Evolutionary conservation across 2,888 invertebrate genomes (phyloP).

Genomic region (Lasius fuliginosus): DNA sequence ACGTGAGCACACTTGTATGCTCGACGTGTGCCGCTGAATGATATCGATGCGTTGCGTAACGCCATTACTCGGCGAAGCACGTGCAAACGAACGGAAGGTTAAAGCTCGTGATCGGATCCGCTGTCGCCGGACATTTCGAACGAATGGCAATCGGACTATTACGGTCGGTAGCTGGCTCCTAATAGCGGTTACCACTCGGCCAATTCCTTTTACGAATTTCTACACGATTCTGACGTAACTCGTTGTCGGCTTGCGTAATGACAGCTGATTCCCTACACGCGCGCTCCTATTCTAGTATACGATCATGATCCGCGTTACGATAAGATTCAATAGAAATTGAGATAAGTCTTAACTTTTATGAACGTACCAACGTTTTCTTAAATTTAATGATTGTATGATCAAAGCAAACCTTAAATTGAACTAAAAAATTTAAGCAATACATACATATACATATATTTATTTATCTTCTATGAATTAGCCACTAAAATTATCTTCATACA

Average conservation of each 20-base stretch:
- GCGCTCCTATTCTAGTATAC: neutral
- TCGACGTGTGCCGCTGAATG: constrained; percentile 47
- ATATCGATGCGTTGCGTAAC: constrained; percentile 61
- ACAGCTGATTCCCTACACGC: constrained; percentile 15
- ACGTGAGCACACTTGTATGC: neutral
- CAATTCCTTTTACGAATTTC: neutral
- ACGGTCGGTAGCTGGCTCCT: constrained; percentile 5
- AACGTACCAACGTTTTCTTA: neutral
- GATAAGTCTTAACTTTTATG: neutral
- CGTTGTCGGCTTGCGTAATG: constrained; percentile 18
- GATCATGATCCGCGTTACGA: constrained; percentile 14
- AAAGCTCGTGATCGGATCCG: constrained; percentile 27
- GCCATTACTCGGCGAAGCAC: constrained; percentile 53
- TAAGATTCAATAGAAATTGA: constrained; percentile 9
- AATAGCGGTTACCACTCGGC: neutral
- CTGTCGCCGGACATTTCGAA: constrained; percentile 26
- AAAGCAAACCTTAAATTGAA: neutral
- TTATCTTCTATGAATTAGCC: no score
- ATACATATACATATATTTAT: neutral
- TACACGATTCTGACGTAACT: constrained; percentile 17
- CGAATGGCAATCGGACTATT: constrained; percentile 21
- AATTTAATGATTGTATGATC: neutral
- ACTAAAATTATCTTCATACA: neutral
- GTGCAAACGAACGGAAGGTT: constrained; percentile 52
- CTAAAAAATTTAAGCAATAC: neutral